Evolutionary conservation across 1,140 invertebrate species (phyloP).

Genomic region (Phymorhynchus buccinoides): DNA sequence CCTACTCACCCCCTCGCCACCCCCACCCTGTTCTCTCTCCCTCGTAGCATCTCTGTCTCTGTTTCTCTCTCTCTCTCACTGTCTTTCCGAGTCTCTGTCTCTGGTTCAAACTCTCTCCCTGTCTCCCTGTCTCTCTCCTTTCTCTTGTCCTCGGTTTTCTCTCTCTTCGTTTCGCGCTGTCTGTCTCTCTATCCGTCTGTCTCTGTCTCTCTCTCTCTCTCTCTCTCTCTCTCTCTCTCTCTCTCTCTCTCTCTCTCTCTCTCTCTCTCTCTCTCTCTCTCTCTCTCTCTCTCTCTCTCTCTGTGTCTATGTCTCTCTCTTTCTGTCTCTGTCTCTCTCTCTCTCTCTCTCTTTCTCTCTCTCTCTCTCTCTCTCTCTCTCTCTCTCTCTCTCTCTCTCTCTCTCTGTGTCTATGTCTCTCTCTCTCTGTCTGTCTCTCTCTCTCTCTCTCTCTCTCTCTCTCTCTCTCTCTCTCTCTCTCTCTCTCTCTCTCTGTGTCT

Average conservation of each 20-base stretch:
- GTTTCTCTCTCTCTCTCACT: not conserved
- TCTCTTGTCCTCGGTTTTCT: not conserved
- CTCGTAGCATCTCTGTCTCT: not conserved
- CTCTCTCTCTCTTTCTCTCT: not conserved
- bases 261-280: too few relatives aligned
- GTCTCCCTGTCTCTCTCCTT: not conserved
- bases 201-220: not conserved
- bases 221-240: not conserved
- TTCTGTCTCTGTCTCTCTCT: too few relatives aligned
- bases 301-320: too few relatives aligned
- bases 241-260: too few relatives aligned
- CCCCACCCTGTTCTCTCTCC: not conserved
- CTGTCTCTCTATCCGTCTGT: not conserved
- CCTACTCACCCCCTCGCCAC: not conserved
- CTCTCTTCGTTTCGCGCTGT: not conserved
- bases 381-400: slow-evolving; percentile 5
- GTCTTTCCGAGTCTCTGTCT: not conserved
- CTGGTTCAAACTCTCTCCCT: not conserved
- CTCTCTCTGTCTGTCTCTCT: too few relatives aligned
- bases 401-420: not conserved
- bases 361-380: not conserved
- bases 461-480: not conserved
- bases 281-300: too few relatives aligned
- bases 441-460: not conserved
- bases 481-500: not conserved